These are phyloP conservation scores for Dicaeum eximium DNA, from an alignment of 2,113 vertebrate genomes.

Conservation along the genomic window DNA sequence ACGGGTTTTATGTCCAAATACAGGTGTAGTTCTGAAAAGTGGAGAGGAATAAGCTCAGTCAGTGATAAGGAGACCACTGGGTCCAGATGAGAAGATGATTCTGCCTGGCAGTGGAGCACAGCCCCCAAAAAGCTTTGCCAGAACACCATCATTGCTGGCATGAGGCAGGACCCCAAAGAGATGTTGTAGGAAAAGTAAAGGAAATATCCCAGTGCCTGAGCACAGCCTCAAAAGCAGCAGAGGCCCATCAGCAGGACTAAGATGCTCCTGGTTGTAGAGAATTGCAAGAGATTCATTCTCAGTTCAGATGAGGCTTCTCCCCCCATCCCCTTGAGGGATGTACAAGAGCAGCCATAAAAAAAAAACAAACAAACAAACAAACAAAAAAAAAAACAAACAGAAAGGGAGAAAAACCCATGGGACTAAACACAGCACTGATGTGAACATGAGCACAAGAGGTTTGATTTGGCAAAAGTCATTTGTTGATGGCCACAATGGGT, in stretches of 20 bases:
- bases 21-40: background rate
- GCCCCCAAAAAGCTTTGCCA: background rate
- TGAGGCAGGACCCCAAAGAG: background rate
- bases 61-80: background rate
- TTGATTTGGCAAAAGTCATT: background rate
- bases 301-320: background rate
- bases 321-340: background rate
- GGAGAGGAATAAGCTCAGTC: background rate
- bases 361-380: background rate
- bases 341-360: background rate
- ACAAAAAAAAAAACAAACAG: background rate
- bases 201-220: background rate
- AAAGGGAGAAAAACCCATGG: background rate
- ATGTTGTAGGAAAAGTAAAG: background rate
- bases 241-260: background rate
- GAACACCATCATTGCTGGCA: background rate
- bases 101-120: background rate
- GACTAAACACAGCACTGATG: background rate
- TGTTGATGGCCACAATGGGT: fast-evolving
- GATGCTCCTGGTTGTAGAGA: background rate
- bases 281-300: background rate
- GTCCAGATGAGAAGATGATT: background rate
- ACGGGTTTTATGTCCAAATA: background rate
- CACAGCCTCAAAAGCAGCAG: background rate
- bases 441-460: background rate